Base-by-base conservation (phyloP, 2,113 vertebrate species). In the Podiceps cristatus region DNA sequence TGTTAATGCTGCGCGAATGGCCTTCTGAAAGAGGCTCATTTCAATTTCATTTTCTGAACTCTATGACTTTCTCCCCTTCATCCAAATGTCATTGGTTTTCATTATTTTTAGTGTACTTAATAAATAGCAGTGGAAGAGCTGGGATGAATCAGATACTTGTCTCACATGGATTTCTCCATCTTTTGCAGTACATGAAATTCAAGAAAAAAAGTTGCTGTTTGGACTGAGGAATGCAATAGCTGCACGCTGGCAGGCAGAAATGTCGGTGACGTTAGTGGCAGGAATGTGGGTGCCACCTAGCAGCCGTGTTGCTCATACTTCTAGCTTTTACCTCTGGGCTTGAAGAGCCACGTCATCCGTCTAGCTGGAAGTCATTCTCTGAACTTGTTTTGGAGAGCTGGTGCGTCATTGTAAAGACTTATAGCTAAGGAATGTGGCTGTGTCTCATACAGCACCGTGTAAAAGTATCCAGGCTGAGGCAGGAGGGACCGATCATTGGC, bases 231-330 rank as follows among this genome's bases (percentile, higher is more conserved):
- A 97, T 82, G 88, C 60, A 81, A 31, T 29, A 88, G 62, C 42
- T 78, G 74, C 16, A 78, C 0, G 1, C 37, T 89, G 64, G 18
- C 81, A 91, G 64, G 64, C 68, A 95, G 60, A 95, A 93, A 93
- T 56, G 33, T 67, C 2, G 0, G 59, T 97, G 92, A 94, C 52
- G 11, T 75, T 71, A 80, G 60, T 31, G 67, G 25, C 90, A 94
- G 68, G 90, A 96, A 95, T 94, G 92, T 80, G 56, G 50, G 60
- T 74, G 89, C 68, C 77, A 95, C 77, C 60, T 90, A 81, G 59
- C 81, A 1, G 2, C 40, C 0, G 2, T 55, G 18, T 28, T 88
- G 56, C 44, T 91, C 58, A 80, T 45, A 45, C 49, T 42, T 62
- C 40, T 69, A 66, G 64, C 8, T 87, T 96, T 94, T 91, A 91